phyloP scores from a whole-genome alignment of 2,888 invertebrate genomes.

The Lithophane leautieri region DNA sequence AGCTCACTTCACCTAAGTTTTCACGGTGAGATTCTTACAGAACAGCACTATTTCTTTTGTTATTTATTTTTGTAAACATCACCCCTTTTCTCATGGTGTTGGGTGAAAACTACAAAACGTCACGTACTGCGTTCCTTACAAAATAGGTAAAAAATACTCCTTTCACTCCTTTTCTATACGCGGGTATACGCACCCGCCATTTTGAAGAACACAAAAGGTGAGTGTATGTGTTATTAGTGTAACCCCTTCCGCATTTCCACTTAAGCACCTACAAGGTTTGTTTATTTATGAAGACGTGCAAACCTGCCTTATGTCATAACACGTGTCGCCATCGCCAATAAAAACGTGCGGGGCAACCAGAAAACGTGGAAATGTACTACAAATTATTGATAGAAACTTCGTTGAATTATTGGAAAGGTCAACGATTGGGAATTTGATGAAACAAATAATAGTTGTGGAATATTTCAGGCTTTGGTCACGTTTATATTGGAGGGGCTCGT shows the following conservation, averaged over 20 bases:
- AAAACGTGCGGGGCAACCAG: slow-evolving; percentile 21
- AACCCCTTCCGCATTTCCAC: slow-evolving; percentile 18
- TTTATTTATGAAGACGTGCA: slow-evolving; percentile 24
- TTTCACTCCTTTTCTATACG: neutral
- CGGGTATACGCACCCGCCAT: slow-evolving; percentile 1
- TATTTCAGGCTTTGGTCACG: neutral
- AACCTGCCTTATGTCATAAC: neutral
- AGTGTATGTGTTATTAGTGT: neutral
- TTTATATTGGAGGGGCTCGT: neutral
- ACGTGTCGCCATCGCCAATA: slow-evolving; percentile 29
- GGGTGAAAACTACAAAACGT: neutral
- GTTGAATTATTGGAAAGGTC: slow-evolving; percentile 33
- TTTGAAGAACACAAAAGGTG: slow-evolving; percentile 3
- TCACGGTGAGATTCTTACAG: neutral
- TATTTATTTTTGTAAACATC: neutral
- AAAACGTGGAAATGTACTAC: slow-evolving; percentile 27
- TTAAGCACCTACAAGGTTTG: slow-evolving; percentile 11
- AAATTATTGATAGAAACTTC: slow-evolving; percentile 36
- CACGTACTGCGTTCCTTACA: neutral
- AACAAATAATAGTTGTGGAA: neutral
- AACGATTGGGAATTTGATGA: slow-evolving; percentile 1
- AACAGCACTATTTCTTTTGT: neutral
- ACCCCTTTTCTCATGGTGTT: neutral
- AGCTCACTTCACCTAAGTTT: neutral
- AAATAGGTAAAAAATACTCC: neutral